Evolutionary conservation across 2,113 vertebrate species (phyloP).

Genomic region (Myodes glareolus): DNA sequence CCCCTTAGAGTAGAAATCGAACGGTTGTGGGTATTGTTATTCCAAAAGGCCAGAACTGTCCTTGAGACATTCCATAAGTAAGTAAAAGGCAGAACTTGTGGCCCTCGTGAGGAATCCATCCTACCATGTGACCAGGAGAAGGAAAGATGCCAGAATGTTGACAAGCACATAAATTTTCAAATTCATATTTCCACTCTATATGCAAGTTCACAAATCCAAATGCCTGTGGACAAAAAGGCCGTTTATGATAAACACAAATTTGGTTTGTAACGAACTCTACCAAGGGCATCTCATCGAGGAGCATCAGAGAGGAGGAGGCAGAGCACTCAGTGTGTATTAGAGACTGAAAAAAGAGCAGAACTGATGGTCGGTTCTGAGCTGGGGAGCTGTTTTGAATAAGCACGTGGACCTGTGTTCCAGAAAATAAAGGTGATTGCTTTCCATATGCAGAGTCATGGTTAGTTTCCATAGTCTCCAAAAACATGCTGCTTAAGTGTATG

Average conservation of each 20-base stretch:
- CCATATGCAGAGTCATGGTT: background rate
- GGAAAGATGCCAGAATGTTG: background rate
- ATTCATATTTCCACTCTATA: background rate
- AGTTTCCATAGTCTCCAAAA: background rate
- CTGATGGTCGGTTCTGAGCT: background rate
- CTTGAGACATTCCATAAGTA: background rate
- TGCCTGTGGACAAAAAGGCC: background rate
- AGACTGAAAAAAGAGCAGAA: background rate
- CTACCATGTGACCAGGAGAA: background rate
- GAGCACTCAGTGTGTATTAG: background rate
- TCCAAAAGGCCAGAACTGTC: background rate
- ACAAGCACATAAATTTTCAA: background rate
- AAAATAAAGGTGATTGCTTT: background rate
- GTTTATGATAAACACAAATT: background rate
- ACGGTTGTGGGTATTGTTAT: background rate
- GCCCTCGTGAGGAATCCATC: background rate
- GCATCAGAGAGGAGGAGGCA: background rate
- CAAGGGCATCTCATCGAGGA: background rate
- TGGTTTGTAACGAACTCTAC: conserved; percentile 2
- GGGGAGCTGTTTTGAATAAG: background rate
- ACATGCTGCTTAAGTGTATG: background rate
- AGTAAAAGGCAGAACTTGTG: background rate
- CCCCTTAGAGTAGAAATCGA: background rate
- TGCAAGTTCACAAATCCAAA: conserved; percentile 40
- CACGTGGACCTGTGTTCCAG: background rate